These are phyloP conservation scores for Trachurus trachurus DNA, from an alignment of 2,797 vertebrate species.

Conservation along the genomic window DNA sequence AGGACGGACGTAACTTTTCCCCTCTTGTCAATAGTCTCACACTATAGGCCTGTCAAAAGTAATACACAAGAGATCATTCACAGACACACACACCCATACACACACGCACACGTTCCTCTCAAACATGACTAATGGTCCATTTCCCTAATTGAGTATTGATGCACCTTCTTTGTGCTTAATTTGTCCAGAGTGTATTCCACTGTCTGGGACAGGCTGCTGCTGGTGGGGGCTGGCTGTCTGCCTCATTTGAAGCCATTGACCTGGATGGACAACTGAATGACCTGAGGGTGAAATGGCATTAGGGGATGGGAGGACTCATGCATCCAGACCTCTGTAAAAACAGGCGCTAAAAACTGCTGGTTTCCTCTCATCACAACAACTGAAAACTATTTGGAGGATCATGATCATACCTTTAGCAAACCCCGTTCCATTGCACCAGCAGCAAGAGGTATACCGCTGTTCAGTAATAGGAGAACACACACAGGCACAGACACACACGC, in stretches of 20 bases:
- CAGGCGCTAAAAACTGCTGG: not conserved
- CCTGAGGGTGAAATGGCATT: slow-evolving; percentile 61
- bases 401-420: slow-evolving; percentile 8
- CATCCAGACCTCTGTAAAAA: slow-evolving; percentile 21
- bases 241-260: slow-evolving; percentile 79
- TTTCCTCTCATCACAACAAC: not conserved
- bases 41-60: slow-evolving; percentile 25
- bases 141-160: slow-evolving; percentile 70
- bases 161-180: slow-evolving; percentile 55
- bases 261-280: slow-evolving; percentile 66
- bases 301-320: slow-evolving; percentile 39
- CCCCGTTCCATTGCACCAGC: not conserved
- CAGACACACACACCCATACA: slow-evolving; percentile 1
- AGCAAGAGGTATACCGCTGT: not conserved
- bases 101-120: not conserved
- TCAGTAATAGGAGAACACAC: slow-evolving; percentile 9
- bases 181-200: slow-evolving; percentile 54
- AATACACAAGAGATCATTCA: slow-evolving; percentile 46
- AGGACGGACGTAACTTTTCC: slow-evolving; percentile 29
- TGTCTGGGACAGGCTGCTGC: slow-evolving; percentile 52
- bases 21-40: slow-evolving; percentile 56
- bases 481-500: slow-evolving; percentile 10
- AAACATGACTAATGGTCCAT: slow-evolving; percentile 64
- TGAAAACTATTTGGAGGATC: not conserved
- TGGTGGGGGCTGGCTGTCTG: slow-evolving; percentile 34